These are phyloP conservation scores for Ostrea edulis DNA, from an alignment of 1,140 invertebrate species.

Conservation along the genomic window DNA sequence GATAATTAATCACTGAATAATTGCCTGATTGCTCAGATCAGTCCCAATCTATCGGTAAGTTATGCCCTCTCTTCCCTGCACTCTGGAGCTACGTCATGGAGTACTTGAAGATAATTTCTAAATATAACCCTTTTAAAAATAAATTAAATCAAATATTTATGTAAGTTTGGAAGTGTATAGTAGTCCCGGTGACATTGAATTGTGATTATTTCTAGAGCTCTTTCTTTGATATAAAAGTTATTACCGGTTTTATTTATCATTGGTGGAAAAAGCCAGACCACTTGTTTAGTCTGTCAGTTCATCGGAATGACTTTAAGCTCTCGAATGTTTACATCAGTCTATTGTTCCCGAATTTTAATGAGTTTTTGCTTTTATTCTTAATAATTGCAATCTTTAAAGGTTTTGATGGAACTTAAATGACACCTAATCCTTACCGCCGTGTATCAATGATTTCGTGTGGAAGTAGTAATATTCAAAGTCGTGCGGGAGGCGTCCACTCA, in stretches of 20 bases:
- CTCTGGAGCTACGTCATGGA: background rate
- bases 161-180: background rate
- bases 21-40: background rate
- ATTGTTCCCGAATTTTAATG: slow-evolving; percentile 31
- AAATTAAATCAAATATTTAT: slow-evolving; percentile 25
- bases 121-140: slow-evolving; percentile 22
- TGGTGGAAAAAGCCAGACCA: background rate
- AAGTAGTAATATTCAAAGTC: background rate
- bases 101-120: slow-evolving; percentile 7
- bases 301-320: background rate
- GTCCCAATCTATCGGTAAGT: background rate
- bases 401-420: background rate
- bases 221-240: slow-evolving; percentile 15
- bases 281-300: slow-evolving; percentile 6
- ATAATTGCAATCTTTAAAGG: slow-evolving; percentile 1
- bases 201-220: background rate
- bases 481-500: background rate
- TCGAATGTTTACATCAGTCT: background rate
- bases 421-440: background rate
- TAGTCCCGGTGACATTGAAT: background rate
- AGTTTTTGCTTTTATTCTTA: slow-evolving; percentile 32
- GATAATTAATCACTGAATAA: slow-evolving; percentile 6
- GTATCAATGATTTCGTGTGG: background rate
- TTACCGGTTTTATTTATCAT: slow-evolving; percentile 23
- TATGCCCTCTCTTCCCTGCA: background rate